phyloP scores from a whole-genome alignment of 1,140 invertebrate genomes.

The Tetraneura akinire region DNA sequence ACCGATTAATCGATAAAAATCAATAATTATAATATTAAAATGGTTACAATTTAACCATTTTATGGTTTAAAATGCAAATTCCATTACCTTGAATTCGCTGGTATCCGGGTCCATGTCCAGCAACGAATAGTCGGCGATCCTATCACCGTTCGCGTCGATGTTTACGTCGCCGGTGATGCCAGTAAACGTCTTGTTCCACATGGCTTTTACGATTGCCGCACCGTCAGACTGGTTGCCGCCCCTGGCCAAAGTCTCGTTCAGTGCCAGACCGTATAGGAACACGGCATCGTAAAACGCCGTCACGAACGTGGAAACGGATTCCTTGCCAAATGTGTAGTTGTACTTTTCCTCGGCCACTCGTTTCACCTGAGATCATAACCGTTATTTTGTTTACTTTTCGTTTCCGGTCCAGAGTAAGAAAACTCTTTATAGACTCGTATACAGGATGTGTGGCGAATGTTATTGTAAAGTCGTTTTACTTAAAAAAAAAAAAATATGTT shows the following conservation, averaged over 20 bases:
- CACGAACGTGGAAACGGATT: slow-evolving; percentile 81
- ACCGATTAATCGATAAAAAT: background rate
- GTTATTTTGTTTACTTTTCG: no score
- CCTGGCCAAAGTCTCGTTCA: slow-evolving; percentile 81
- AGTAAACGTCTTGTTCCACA: slow-evolving; percentile 88
- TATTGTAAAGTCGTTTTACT: no score
- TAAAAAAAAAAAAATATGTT: no score
- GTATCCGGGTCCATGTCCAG: slow-evolving; percentile 84
- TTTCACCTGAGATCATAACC: slow-evolving; percentile 69
- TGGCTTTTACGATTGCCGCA: slow-evolving; percentile 69
- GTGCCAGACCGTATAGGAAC: slow-evolving; percentile 84
- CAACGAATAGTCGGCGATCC: slow-evolving; percentile 86
- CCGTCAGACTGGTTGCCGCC: slow-evolving; percentile 66
- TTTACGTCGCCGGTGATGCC: slow-evolving; percentile 90
- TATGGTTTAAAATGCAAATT: background rate
- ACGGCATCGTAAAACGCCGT: slow-evolving; percentile 95
- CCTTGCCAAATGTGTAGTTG: slow-evolving; percentile 76
- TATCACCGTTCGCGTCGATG: slow-evolving; percentile 87
- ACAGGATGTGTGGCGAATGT: no score
- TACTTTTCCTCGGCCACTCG: slow-evolving; percentile 75
- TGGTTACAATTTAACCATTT: background rate
- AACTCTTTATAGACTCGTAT: no score
- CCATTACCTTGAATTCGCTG: slow-evolving; percentile 76
- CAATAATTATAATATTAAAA: no score
- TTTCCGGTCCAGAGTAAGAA: no score